Base-by-base conservation (phyloP, 1,140 invertebrate species). In the Caenorhabditis tropicalis region DNA sequence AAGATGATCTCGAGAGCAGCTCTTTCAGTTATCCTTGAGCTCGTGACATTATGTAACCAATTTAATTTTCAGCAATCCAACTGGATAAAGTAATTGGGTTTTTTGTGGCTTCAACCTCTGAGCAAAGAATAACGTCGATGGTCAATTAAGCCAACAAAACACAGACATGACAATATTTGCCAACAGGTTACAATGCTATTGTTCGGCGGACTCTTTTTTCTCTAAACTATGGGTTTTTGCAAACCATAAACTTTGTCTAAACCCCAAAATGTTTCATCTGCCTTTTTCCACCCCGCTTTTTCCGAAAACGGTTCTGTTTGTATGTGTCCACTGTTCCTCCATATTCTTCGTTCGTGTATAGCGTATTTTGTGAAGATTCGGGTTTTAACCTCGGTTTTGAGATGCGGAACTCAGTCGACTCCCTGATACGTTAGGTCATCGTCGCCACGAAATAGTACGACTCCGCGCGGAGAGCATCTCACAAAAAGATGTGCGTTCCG, bases 361-460 rank as follows among this genome's bases (percentile, higher is more conserved):
- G 65, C 65, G 65, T 74, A 74, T 74, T 74, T 74, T 74, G 65
- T 74, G 65, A n/a, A 74, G 65, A 33, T 74, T 74, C 43, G 24
- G 36, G 65, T 74, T 74, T 74, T 74, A 74, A 74, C 43, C 65
- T 74, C 65, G 36, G 24, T 16, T 4, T 16, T 19, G 43, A 15
- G 65, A 74, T 74, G 65, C 65, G 65, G 65, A 74, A 74, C 65
- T 65, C 31, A 15, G 16, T n/a, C 43, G 43, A n/a, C 53, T 9
- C 2, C n/a, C 65, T 43, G 58, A 65, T 74, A 74, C 65, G 65
- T 74, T 43, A 46, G 33, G 33, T 74, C 65, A 74, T 43, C 65
- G 65, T 74, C 65, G 36, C 21, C 31, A 33, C 58, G 21, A 74
- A 74, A 74, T 74, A 74, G 65, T 74, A 74, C 36, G 36, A 36